Conservation (phyloP, 2,888 invertebrate genomes). For the Coleophora flavipennella region DNA sequence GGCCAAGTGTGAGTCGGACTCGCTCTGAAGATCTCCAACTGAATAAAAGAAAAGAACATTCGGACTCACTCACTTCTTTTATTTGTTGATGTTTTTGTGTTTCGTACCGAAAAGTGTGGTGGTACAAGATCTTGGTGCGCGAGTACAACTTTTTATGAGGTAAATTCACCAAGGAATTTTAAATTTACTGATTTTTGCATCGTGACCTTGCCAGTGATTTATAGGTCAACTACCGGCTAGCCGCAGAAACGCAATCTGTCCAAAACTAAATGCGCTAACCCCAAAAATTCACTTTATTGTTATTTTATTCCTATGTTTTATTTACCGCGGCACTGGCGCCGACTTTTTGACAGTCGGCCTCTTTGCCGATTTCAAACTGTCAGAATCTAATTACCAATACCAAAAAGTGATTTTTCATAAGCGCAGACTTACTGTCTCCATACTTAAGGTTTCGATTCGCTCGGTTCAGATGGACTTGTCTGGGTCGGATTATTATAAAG, state of each 20-base stretch:
- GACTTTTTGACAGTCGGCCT: slow-evolving; percentile 64
- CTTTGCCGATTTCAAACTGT: slow-evolving; percentile 64
- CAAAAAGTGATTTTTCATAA: slow-evolving; percentile 18
- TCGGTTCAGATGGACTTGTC: slow-evolving; percentile 12
- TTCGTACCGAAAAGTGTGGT: too few species aligned
- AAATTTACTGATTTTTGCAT: neutral
- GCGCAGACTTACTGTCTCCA: slow-evolving; percentile 17
- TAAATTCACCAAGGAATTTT: too few species aligned
- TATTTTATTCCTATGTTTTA: slow-evolving; percentile 42
- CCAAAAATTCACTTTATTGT: slow-evolving; percentile 37
- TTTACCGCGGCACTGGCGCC: slow-evolving; percentile 62
- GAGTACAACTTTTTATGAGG: too few species aligned
- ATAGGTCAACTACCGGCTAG: neutral
- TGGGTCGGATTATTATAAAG: slow-evolving; percentile 26
- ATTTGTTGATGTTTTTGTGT: too few species aligned
- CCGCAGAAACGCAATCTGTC: neutral
- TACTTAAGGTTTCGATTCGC: slow-evolving; percentile 22
- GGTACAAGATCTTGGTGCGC: too few species aligned
- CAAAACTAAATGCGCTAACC: slow-evolving; percentile 25
- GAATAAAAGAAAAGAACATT: too few species aligned
- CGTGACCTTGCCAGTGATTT: too few species aligned
- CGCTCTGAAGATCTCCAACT: too few species aligned
- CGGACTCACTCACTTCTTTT: too few species aligned
- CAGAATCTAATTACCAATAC: slow-evolving; percentile 66
- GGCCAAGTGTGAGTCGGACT: too few species aligned